Evolutionary conservation across 2,888 invertebrate species (phyloP).

Genomic region (Protonemura montana): DNA sequence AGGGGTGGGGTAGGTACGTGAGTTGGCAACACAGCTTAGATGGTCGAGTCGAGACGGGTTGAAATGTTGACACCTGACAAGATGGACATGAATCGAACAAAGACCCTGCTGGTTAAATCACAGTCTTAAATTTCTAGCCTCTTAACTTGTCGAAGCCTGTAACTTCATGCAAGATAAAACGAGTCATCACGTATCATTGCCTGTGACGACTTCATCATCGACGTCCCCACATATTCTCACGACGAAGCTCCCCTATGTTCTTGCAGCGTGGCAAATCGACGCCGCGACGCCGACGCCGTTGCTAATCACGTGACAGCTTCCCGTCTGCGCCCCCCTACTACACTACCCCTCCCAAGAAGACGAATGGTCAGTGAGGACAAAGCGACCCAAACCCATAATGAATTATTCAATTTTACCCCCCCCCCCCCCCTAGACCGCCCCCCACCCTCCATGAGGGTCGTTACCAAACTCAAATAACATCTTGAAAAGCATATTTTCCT

Average conservation of each 20-base stretch:
- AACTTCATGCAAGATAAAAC: too few relatives aligned
- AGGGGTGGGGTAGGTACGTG: too few relatives aligned
- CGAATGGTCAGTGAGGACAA: neutral
- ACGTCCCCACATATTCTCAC: neutral
- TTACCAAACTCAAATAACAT: neutral
- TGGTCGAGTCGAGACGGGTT: too few relatives aligned
- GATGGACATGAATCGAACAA: too few relatives aligned
- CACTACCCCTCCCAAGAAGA: neutral
- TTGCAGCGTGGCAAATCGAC: neutral
- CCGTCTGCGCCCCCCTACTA: neutral
- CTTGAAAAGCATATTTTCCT: constrained; percentile 29
- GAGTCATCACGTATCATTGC: neutral
- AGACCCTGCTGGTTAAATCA: too few relatives aligned
- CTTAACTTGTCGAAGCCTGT: too few relatives aligned
- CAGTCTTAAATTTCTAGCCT: too few relatives aligned
- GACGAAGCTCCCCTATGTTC: neutral
- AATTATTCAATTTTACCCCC: constrained; percentile 23
- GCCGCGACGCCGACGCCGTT: neutral
- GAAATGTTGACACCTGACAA: too few relatives aligned
- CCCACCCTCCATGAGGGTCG: neutral
- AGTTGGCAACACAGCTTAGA: too few relatives aligned
- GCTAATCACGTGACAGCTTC: neutral
- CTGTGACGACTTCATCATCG: neutral
- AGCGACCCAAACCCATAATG: neutral
- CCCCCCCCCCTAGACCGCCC: neutral